Evolutionary conservation across 2,888 invertebrate genomes (phyloP), one percentile per base, ranked within the genome.

Genomic region (Metopia argyrocephala): DNA sequence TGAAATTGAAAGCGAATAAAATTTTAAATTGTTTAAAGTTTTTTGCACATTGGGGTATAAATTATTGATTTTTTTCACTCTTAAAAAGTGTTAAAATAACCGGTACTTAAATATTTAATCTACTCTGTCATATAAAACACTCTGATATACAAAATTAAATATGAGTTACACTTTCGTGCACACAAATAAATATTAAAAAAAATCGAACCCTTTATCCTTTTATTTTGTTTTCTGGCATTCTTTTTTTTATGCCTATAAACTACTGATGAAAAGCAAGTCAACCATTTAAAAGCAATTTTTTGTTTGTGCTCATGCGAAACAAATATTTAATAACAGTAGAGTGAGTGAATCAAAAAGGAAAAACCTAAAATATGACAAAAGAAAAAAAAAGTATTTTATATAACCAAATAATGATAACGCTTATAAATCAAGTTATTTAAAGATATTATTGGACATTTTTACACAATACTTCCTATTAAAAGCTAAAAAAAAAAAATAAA

Each of bases 401-500:
- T 25, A 64, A 48, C 57, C 27, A 18, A 73, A 64, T 15, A 65
- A n/a, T 57, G 21, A 4, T 12, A 65, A 46, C 48, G 38, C 48
- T 56, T 73, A 56, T 38, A 38, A 3, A 38, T 46, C 52, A 59
- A 21, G 25, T 27, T 38, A 18, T 38, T 38, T n/a, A n/a, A n/a
- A 38, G 12, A 27, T 38, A 57, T 61, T 46, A 56, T 62, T 64
- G 48, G 21, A 18, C 38, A 25, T 62, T 61, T 57, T 21, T 28
- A 12, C 31, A 31, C 31, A 31, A 38, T 9, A 48, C 50, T 27
- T 15, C 23, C 23, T 18, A 65, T 66, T 45, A 12, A 28, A 75
- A 57, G 5, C 7, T 9, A 28, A 52, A 18, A 27, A 57, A 31
- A 50, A 57, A 20, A 3, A 9, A 62, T 20, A 69, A 57, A 25